These are phyloP conservation scores for Salvelinus fontinalis DNA, from an alignment of 2,113 vertebrate genomes.

Conservation along the genomic window DNA sequence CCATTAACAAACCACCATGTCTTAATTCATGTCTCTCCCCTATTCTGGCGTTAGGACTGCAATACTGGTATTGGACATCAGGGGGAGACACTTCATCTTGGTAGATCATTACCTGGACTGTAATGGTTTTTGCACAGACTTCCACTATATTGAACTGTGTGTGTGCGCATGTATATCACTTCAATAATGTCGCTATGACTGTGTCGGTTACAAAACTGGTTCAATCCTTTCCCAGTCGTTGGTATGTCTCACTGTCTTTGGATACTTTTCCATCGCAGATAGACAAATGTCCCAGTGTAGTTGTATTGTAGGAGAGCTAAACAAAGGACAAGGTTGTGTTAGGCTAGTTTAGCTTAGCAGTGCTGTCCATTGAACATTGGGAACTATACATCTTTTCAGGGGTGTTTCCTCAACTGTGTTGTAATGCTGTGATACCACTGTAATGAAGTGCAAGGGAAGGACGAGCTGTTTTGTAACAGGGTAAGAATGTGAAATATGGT, in stretches of 20 bases:
- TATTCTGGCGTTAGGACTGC: not conserved
- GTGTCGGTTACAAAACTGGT: not conserved
- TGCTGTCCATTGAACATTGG: too few relatives aligned
- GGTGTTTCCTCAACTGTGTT: too few relatives aligned
- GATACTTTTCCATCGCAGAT: too few relatives aligned
- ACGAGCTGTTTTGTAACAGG: too few relatives aligned
- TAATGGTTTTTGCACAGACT: too few relatives aligned
- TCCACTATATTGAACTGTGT: constrained; percentile 7
- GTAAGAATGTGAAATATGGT: not conserved
- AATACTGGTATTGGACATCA: not conserved
- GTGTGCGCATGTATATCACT: not conserved
- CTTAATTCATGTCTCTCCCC: constrained; percentile 2
- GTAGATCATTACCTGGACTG: not conserved
- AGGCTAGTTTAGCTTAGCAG: too few relatives aligned
- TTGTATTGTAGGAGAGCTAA: not conserved
- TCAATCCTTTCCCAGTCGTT: not conserved
- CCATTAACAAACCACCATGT: constrained; percentile 2
- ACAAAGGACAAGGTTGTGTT: too few relatives aligned
- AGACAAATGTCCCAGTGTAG: not conserved
- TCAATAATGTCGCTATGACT: too few relatives aligned
- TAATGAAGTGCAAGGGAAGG: too few relatives aligned
- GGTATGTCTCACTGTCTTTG: too few relatives aligned
- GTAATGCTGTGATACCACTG: too few relatives aligned
- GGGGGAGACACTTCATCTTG: not conserved
- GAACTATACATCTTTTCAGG: too few relatives aligned